Base-by-base conservation (phyloP, 2,113 vertebrate genomes). In the Pollachius pollachius region DNA sequence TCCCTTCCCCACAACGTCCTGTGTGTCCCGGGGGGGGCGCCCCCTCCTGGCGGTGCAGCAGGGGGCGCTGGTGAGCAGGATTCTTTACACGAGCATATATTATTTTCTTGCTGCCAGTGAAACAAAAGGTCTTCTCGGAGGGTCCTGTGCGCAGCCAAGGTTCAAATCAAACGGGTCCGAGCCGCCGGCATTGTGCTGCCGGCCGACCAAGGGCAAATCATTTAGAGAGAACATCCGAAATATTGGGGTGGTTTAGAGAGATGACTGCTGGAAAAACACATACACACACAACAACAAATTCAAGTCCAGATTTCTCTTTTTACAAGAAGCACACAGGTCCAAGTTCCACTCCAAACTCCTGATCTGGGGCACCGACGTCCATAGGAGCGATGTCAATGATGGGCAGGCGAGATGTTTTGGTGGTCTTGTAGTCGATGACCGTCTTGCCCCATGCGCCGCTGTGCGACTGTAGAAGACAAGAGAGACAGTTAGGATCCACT, bases 271-370 rank as follows among this genome's bases (percentile, higher is more conserved):
- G 93, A 94, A 95, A 96, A 89, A 83, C 84, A 88, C 83, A 89
- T 90, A 88, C 85, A 85, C 85, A 85, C 89, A 76, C 85, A 85
- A 87, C 89, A 90, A 90, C 94, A 94, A 94, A 94, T 95, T 95
- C 91, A 95, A 97, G 96, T 97, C 95, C 96, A 95, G 94, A 95
- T 96, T 95, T 95, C 94, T 95, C 83, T 95, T 96, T 96, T 97
- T 97, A 99, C 97, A 98, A 96, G 95, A 96, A 99, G 94, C 97
- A 99, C 90, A 92, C 97, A 71, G 96, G 94, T 94, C 96, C 91
- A 88, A 99, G 72, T 91, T 96, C 90, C 78, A 96, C 75, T 93
- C 97, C 97, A 80, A 99, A 99, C 95, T 99, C 97, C 94, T 99
- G 97, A 90, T 98, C 94, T 84, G 95, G 90, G 90, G 94, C 93